Evolutionary conservation across 2,797 vertebrate genomes (phyloP), one percentile per base, ranked within the genome.

Genomic region (Botia kubotai): DNA sequence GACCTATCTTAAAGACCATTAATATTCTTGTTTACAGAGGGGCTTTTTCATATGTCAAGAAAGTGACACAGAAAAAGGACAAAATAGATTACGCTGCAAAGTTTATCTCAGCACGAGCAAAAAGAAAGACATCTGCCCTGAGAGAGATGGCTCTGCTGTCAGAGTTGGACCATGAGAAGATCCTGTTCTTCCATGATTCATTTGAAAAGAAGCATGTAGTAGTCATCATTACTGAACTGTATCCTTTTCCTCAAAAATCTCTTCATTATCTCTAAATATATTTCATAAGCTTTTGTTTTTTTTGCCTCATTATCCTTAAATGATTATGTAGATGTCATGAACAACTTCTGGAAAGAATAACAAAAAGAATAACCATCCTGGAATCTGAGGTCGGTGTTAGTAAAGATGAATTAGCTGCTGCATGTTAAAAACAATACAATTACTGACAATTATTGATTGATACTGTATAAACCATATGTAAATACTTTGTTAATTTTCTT

Each of bases 201-300:
- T 99, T 99, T 0, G 97, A 99, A 92, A 97, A 98, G 91, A 97
- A 95, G 85, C 96, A 94, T 0, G 89, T 95, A 0, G 89, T 98
- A 75, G 94, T 98, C 84, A 91, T 99, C 75, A 94, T 99, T 91
- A 97, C 95, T 0, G 97, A 99, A 85, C 87, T 98, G 97, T 99
- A 98, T 98, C 98, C 95, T 95, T 90, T 83, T 12, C 68, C 5
- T 43, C 10, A 36, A 10, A 60, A 16, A 0, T 6, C 3, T 36
- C 2, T 0, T 36, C 0, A 33, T 58, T 11, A 10, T 33, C 8
- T 13, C 12, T 70, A 33, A 16, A 3, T 3, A 52, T 72, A 16
- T 68, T 72, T 63, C 43, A 46, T 21, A 48, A 11, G 43, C 8
- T 46, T 14, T 26, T 26, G 2, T 39, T 33, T 63, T 6, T 33